Percentiles rank a stretch among this genome's conserved stretches.
phyloP scores from a whole-genome alignment of 1,140 invertebrate species.

The Drosophila baimaii region DNA sequence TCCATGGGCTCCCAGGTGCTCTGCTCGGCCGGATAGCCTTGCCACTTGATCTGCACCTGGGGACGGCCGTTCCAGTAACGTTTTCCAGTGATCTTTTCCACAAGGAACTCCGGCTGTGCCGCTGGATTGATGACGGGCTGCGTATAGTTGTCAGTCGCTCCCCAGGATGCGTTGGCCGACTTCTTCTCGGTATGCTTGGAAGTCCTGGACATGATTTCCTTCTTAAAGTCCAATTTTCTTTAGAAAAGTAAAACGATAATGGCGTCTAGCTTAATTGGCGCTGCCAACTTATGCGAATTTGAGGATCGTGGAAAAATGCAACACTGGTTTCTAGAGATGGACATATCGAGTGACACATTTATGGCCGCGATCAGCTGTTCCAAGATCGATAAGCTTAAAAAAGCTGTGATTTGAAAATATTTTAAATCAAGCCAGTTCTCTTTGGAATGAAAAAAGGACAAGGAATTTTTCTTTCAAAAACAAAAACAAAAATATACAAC shows the following conservation, averaged over 20 bases:
- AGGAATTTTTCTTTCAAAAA: no score
- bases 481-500: no score
- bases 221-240: neutral
- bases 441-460: no score
- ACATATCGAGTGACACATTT: neutral
- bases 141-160: no score
- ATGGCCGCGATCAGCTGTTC: neutral
- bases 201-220: slow-evolving; percentile 1
- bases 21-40: slow-evolving; percentile 10
- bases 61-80: slow-evolving; percentile 31
- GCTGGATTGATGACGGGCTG: neutral
- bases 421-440: no score
- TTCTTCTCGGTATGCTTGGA: neutral
- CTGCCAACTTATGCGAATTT: slow-evolving; percentile 1
- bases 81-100: slow-evolving; percentile 44
- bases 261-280: neutral
- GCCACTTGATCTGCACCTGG: slow-evolving; percentile 47
- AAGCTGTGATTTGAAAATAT: neutral
- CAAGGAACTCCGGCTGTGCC: neutral
- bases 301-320: neutral
- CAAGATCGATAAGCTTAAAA: neutral
- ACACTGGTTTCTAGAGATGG: neutral
- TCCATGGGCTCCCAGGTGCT: slow-evolving; percentile 61
- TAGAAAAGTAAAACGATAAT: neutral
- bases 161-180: no score